phyloP scores from a whole-genome alignment of 2,888 invertebrate species.

The Tinea semifulvella region DNA sequence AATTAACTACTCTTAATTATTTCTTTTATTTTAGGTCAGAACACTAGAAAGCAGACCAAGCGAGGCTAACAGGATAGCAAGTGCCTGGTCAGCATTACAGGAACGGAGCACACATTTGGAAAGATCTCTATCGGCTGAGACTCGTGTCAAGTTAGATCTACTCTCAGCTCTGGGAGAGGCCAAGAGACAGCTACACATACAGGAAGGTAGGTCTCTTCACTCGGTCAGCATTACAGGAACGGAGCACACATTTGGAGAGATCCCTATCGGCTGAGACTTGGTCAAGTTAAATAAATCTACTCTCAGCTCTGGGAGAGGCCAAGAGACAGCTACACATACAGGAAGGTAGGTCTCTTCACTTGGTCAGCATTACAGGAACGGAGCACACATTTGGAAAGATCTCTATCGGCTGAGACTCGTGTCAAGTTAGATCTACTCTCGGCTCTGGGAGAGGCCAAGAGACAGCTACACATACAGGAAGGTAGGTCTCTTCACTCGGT shows the following conservation, averaged over 20 bases:
- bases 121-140: slow-evolving; percentile 94
- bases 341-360: slow-evolving; percentile 85
- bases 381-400: slow-evolving; percentile 90
- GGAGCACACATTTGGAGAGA: slow-evolving; percentile 90
- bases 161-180: slow-evolving; percentile 97
- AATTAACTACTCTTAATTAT: too few species aligned
- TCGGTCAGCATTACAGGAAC: too few species aligned
- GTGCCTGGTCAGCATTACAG: slow-evolving; percentile 69
- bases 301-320: slow-evolving; percentile 95
- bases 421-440: slow-evolving; percentile 98
- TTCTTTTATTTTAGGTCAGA: slow-evolving; percentile 27
- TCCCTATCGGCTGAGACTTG: slow-evolving; percentile 96
- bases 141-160: slow-evolving; percentile 97
- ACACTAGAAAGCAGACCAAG: slow-evolving; percentile 28
- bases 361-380: slow-evolving; percentile 77
- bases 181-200: slow-evolving; percentile 87
- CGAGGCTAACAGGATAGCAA: slow-evolving; percentile 35
- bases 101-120: slow-evolving; percentile 93
- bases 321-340: slow-evolving; percentile 88
- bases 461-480: slow-evolving; percentile 87
- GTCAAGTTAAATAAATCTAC: slow-evolving; percentile 97
- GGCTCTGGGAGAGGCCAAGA: slow-evolving; percentile 94
- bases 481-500: too few species aligned
- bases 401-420: slow-evolving; percentile 96
- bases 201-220: too few species aligned